A percentile compares a stretch with the other conserved stretches of the same genome.
phyloP scores from a whole-genome alignment of 1,140 invertebrate species.

The Ips nitidus region DNA sequence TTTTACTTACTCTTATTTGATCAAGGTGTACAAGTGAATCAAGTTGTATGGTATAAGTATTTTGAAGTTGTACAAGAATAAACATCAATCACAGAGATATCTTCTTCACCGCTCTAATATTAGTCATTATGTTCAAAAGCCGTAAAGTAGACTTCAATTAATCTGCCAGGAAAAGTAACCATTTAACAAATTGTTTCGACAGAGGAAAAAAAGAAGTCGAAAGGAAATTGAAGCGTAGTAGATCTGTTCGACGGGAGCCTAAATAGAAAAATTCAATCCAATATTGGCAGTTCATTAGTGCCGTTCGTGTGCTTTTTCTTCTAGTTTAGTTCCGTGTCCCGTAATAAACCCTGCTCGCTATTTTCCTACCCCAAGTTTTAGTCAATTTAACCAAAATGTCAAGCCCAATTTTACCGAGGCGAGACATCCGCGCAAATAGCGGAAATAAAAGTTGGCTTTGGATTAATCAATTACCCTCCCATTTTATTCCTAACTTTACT shows the following conservation, averaged over 20 bases:
- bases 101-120: too few species aligned
- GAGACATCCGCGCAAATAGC: too few species aligned
- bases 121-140: too few species aligned
- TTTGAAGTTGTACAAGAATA: too few species aligned
- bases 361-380: conserved; percentile 2
- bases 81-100: too few species aligned
- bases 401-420: not conserved
- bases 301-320: conserved; percentile 10
- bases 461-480: too few species aligned
- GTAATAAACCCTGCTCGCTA: not conserved
- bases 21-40: too few species aligned
- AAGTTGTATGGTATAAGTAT: too few species aligned
- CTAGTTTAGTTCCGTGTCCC: not conserved
- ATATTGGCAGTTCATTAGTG: conserved; percentile 17
- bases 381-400: conserved; percentile 6
- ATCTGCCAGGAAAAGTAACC: conserved; percentile 8
- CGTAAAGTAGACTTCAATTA: conserved; percentile 1
- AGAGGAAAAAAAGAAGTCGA: not conserved
- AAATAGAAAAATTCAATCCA: conserved; percentile 22
- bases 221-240: not conserved
- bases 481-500: too few species aligned
- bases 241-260: conserved; percentile 14
- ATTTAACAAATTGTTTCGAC: conserved; percentile 16
- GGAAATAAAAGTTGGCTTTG: too few species aligned
- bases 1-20: too few species aligned